These are phyloP conservation scores for Meriones unguiculatus DNA, from an alignment of 2,113 vertebrate genomes.

Conservation along the genomic window DNA sequence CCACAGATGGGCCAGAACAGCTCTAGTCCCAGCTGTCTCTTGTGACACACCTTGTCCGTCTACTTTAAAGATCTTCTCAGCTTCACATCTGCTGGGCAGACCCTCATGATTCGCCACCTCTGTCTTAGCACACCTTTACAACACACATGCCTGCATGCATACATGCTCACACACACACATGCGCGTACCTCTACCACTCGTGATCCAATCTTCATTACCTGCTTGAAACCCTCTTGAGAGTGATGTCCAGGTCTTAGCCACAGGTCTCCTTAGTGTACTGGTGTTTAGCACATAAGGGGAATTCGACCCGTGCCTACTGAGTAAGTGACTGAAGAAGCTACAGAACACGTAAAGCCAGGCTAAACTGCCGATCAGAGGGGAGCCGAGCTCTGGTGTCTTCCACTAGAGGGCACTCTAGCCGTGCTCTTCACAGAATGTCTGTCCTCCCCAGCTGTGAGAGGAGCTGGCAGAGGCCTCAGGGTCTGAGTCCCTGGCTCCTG, in stretches of 20 bases:
- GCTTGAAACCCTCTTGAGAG: not conserved
- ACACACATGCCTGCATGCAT: too few relatives aligned
- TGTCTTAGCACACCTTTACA: not conserved
- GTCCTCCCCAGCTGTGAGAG: accelerated
- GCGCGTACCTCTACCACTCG: accelerated
- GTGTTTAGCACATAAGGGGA: not conserved
- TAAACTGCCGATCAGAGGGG: accelerated
- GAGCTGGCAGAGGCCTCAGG: too few relatives aligned
- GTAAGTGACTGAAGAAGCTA: not conserved
- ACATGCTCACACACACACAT: not conserved
- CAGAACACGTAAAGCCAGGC: not conserved
- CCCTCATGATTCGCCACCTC: not conserved
- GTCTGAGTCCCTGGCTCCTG: not conserved
- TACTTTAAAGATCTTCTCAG: not conserved
- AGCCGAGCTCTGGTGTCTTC: not conserved
- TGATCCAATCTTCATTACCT: not conserved
- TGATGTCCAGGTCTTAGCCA: not conserved
- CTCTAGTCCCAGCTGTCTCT: not conserved
- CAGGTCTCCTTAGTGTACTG: not conserved
- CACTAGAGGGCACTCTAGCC: conserved; percentile 77
- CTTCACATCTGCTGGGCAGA: not conserved
- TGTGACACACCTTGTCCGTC: not conserved
- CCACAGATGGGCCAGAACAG: not conserved
- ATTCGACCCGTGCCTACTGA: not conserved
- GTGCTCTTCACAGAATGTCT: not conserved